Evolutionary conservation across 2,888 invertebrate genomes (phyloP).

Genomic region (Latheticus oryzae): DNA sequence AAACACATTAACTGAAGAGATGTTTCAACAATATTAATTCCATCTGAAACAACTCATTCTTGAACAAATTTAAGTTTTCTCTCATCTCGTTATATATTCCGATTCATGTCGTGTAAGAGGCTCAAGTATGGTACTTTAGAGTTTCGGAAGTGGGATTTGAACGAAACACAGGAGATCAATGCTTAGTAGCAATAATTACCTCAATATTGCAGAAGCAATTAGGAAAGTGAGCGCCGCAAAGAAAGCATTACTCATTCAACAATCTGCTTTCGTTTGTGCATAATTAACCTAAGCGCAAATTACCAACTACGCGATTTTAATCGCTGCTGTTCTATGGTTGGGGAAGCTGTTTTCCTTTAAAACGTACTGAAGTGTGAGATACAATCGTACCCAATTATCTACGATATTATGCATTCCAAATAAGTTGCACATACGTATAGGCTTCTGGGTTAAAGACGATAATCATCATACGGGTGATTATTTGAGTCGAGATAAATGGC

Average conservation of each 20-base stretch:
- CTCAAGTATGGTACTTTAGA: slow-evolving; percentile 19
- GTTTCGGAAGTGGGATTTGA: slow-evolving; percentile 20
- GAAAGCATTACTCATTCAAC: slow-evolving; percentile 47
- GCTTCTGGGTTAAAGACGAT: too few species aligned
- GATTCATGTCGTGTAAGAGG: slow-evolving; percentile 32
- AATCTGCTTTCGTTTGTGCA: slow-evolving; percentile 50
- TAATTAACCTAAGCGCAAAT: slow-evolving; percentile 50
- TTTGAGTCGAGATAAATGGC: too few species aligned
- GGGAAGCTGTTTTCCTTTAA: slow-evolving; percentile 27
- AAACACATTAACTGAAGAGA: too few species aligned
- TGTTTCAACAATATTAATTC: too few species aligned
- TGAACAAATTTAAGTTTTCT: slow-evolving; percentile 23
- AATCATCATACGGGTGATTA: too few species aligned
- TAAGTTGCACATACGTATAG: too few species aligned
- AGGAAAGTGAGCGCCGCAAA: slow-evolving; percentile 15
- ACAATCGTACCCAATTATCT: background rate
- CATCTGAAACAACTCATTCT: too few species aligned
- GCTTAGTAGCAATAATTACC: slow-evolving; percentile 27
- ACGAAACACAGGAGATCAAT: slow-evolving; percentile 23
- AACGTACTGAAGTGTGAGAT: slow-evolving; percentile 4
- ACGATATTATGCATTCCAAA: too few species aligned
- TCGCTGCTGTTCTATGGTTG: slow-evolving; percentile 20
- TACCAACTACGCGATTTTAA: slow-evolving; percentile 37
- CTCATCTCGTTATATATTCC: slow-evolving; percentile 22
- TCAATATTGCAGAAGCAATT: slow-evolving; percentile 26